Conservation (phyloP, 2,888 invertebrate species). For the Leucoptera coffeella region DNA sequence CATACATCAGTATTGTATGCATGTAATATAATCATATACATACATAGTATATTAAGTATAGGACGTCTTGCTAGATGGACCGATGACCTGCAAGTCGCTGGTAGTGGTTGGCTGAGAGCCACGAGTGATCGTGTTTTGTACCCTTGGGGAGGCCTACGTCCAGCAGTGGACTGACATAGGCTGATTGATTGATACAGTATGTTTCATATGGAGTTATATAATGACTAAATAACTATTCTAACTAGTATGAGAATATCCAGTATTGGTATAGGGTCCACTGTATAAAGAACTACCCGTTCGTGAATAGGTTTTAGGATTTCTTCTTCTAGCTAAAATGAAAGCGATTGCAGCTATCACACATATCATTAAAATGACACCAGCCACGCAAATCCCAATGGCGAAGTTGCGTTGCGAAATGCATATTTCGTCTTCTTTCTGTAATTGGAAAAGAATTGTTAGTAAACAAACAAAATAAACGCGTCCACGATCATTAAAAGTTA, state of each 20-base stretch:
- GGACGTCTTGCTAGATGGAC: too few relatives aligned
- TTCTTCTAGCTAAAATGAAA: slow-evolving; percentile 73
- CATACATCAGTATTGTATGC: too few relatives aligned
- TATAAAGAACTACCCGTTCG: slow-evolving; percentile 87
- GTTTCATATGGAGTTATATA: too few relatives aligned
- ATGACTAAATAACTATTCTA: slow-evolving; percentile 24
- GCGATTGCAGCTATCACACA: slow-evolving; percentile 84
- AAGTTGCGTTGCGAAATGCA: slow-evolving; percentile 88
- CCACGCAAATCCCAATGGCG: slow-evolving; percentile 87
- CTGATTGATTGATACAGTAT: too few relatives aligned
- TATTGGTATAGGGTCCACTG: slow-evolving; percentile 91
- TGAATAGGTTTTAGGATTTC: slow-evolving; percentile 69
- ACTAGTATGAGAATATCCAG: slow-evolving; percentile 86
- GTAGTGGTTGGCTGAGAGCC: too few relatives aligned
- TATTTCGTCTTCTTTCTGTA: slow-evolving; percentile 76
- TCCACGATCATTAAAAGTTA: too few relatives aligned
- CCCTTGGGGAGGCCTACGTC: too few relatives aligned
- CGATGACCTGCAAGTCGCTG: too few relatives aligned
- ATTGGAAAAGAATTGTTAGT: neutral
- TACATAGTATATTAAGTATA: too few relatives aligned
- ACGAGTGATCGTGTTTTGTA: too few relatives aligned
- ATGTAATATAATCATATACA: slow-evolving; percentile 1
- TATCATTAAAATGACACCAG: slow-evolving; percentile 82
- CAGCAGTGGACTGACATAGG: too few relatives aligned
- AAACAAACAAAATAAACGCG: too few relatives aligned